Conservation (phyloP, 2,797 vertebrate species). For the Cyprinella venusta region DNA sequence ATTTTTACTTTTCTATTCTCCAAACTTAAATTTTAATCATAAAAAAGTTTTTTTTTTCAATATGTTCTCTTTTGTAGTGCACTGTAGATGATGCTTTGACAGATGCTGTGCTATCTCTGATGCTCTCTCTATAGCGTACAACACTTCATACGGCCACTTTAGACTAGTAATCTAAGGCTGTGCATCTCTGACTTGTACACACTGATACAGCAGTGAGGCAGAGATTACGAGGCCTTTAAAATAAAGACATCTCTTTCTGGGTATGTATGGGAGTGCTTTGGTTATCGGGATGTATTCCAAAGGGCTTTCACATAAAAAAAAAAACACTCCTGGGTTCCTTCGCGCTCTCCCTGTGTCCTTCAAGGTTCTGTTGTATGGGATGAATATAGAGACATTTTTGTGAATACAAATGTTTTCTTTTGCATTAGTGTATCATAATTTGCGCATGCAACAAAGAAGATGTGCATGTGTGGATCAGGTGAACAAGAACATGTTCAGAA, state of each 20-base stretch:
- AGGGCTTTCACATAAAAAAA: slow-evolving; percentile 14
- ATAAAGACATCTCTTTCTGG: slow-evolving; percentile 19
- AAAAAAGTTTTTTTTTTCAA: neutral
- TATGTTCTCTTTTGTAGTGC: neutral
- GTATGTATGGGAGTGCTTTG: slow-evolving; percentile 7
- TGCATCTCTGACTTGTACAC: slow-evolving; percentile 25
- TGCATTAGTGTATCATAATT: no score
- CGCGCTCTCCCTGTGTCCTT: slow-evolving; percentile 11
- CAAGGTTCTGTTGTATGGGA: neutral
- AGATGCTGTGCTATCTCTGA: neutral
- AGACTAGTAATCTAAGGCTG: slow-evolving; percentile 22
- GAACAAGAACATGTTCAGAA: no score
- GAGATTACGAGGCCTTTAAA: slow-evolving; percentile 22
- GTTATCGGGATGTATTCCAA: slow-evolving; percentile 25
- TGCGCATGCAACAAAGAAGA: no score
- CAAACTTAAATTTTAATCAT: no score
- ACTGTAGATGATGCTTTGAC: slow-evolving; percentile 7
- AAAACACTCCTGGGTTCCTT: neutral
- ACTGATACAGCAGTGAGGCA: slow-evolving; percentile 15
- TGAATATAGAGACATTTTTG: no score
- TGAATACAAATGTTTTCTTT: no score
- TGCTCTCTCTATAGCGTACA: neutral
- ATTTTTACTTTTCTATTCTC: no score
- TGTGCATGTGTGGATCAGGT: no score
- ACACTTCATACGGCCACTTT: slow-evolving; percentile 13